These are phyloP conservation scores for Microtus montanus DNA, from an alignment of 2,113 vertebrate species.

Conservation along the genomic window DNA sequence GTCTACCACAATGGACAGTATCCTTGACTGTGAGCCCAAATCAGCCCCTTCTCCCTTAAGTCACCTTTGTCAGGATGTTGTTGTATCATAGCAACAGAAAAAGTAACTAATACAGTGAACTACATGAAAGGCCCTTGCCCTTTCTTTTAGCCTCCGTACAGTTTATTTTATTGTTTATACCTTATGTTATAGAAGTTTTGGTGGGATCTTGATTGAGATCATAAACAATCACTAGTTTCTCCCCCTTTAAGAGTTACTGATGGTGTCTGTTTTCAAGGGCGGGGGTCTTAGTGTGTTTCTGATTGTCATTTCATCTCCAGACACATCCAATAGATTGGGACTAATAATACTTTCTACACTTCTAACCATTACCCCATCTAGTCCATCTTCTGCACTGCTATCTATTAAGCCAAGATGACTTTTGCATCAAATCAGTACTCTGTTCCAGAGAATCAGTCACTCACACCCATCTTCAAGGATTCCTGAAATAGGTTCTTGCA, in stretches of 20 bases:
- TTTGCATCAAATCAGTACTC: neutral
- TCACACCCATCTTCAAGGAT: neutral
- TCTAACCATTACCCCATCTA: neutral
- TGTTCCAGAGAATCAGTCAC: neutral
- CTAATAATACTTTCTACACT: neutral
- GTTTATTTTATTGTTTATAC: neutral
- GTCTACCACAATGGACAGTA: neutral
- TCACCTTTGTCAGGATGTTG: neutral
- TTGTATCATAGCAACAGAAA: neutral
- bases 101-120: neutral
- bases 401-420: neutral
- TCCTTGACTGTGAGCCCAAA: neutral
- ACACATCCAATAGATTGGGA: slow-evolving; percentile 39
- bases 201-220: neutral
- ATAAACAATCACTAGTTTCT: slow-evolving; percentile 11
- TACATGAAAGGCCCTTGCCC: neutral
- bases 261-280: slow-evolving; percentile 12
- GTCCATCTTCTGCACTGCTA: neutral
- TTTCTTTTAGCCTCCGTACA: neutral
- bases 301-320: slow-evolving; percentile 29
- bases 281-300: slow-evolving; percentile 42
- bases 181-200: slow-evolving; percentile 1
- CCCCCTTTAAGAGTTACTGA: slow-evolving; percentile 35
- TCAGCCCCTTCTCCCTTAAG: neutral
- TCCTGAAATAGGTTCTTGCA: neutral